These are phyloP conservation scores for Bothrops jararaca DNA, from an alignment of 2,113 vertebrate genomes.

Conservation along the genomic window DNA sequence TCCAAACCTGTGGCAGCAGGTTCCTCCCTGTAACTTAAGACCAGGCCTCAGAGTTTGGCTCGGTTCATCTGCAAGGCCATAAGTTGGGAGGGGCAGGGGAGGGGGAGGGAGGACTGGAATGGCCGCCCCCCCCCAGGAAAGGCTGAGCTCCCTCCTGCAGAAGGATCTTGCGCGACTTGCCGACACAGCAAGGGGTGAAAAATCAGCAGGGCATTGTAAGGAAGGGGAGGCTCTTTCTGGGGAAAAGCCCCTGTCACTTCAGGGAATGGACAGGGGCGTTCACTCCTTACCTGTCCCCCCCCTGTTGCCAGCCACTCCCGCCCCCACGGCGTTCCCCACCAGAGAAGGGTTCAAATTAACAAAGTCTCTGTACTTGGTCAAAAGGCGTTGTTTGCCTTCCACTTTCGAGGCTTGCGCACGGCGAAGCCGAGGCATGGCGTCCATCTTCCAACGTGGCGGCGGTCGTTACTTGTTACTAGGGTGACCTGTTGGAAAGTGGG, in stretches of 20 bases:
- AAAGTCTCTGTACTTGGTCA: slow-evolving; percentile 99
- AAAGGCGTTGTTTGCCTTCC: slow-evolving; percentile 99
- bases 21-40: not conserved
- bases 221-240: not conserved
- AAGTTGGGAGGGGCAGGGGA: not conserved
- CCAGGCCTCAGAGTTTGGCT: not conserved
- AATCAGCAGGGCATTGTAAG: not conserved
- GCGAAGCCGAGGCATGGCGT: slow-evolving; percentile 95
- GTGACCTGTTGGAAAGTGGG: slow-evolving; percentile 76
- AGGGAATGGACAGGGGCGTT: too few species aligned
- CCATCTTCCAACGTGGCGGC: slow-evolving; percentile 97
- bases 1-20: slow-evolving; percentile 11
- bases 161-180: not conserved
- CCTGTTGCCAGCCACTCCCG: too few species aligned
- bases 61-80: not conserved
- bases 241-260: not conserved
- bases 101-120: too few species aligned
- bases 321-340: not conserved
- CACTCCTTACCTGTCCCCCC: too few species aligned
- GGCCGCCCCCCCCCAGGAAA: not conserved
- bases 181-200: not conserved
- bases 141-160: not conserved
- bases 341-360: slow-evolving; percentile 10
- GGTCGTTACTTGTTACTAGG: slow-evolving; percentile 99
- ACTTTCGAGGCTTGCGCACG: slow-evolving; percentile 96